These are phyloP conservation scores for Mesembrinibis cayennensis DNA, from an alignment of 2,113 vertebrate species.

Conservation along the genomic window DNA sequence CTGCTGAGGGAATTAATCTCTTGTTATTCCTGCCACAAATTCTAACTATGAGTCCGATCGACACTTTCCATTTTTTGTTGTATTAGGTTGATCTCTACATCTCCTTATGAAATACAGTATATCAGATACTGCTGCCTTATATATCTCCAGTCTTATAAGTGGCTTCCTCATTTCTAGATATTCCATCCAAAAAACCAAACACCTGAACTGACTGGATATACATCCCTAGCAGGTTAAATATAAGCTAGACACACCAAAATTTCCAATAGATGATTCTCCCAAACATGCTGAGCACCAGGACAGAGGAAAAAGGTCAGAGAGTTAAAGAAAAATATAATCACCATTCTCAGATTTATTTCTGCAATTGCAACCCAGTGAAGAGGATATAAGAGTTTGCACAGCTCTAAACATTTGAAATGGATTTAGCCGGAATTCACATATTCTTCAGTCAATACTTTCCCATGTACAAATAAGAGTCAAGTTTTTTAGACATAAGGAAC, in stretches of 20 bases:
- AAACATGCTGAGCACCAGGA: not conserved
- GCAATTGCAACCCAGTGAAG: not conserved
- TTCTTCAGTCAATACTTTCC: not conserved
- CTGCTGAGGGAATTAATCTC: not conserved
- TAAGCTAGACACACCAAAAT: not conserved
- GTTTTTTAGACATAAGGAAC: not conserved
- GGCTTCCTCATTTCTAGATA: not conserved
- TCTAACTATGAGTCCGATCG: not conserved
- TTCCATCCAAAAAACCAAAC: not conserved
- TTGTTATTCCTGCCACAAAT: not conserved
- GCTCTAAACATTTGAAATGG: not conserved
- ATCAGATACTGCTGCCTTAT: not conserved
- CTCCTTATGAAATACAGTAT: not conserved
- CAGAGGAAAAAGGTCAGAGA: not conserved
- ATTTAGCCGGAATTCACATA: not conserved
- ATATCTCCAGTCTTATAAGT: not conserved
- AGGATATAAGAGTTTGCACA: not conserved
- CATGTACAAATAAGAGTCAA: not conserved
- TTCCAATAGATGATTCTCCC: not conserved
- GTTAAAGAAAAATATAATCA: not conserved
- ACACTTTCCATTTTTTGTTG: not conserved
- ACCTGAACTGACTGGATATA: not conserved
- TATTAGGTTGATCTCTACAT: not conserved
- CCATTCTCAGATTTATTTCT: not conserved
- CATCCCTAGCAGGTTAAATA: not conserved